Percentiles rank a stretch among this genome's conserved stretches.
Evolutionary conservation across 2,113 vertebrate species (phyloP).

Genomic region (Tenrec ecaudatus): DNA sequence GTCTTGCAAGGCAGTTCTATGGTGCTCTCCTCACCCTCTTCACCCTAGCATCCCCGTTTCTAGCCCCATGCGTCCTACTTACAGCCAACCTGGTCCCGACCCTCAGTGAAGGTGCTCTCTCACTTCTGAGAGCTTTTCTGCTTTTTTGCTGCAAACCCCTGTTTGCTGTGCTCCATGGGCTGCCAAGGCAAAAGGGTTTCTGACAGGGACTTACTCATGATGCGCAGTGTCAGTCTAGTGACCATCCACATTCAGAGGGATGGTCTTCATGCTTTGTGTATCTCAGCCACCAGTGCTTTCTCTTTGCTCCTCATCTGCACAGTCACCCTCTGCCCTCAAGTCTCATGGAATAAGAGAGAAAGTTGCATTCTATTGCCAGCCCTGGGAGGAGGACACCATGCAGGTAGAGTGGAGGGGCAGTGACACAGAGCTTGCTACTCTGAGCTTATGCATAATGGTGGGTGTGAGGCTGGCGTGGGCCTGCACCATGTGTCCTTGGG

Average conservation of each 20-base stretch:
- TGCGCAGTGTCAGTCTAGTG: neutral
- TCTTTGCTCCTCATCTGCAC: no score
- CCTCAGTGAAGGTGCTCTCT: neutral
- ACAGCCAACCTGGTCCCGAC: neutral
- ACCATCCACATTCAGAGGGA: rapidly evolving
- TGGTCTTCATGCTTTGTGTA: neutral
- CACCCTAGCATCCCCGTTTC: neutral
- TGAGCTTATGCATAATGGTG: no score
- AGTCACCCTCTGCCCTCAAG: neutral
- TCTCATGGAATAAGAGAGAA: neutral
- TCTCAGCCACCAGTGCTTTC: neutral
- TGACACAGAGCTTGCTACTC: no score
- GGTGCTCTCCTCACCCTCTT: no score
- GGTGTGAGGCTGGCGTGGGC: no score
- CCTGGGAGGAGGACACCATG: no score
- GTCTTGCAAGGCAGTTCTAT: no score
- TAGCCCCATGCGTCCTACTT: no score
- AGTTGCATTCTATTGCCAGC: neutral
- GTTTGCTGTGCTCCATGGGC: neutral
- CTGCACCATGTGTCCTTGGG: no score
- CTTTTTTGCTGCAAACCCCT: neutral
- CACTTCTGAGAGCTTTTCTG: neutral
- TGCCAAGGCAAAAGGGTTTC: neutral
- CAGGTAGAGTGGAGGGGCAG: no score
- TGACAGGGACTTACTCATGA: neutral